Evolutionary conservation across 2,888 invertebrate species (phyloP), one percentile per base, ranked within the genome.

Genomic region (Carabus problematicus): DNA sequence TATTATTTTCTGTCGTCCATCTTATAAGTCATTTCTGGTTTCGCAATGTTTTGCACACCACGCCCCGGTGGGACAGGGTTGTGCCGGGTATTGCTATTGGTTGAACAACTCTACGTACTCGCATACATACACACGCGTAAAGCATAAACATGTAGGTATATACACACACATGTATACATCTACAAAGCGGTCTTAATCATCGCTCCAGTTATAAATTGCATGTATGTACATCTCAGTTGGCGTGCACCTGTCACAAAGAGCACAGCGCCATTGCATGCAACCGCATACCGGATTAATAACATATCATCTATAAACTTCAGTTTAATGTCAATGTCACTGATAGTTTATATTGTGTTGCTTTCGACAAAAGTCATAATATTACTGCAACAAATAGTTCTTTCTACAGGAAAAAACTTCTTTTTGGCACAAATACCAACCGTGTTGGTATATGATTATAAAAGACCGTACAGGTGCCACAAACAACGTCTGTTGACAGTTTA

Each of bases 1-100:
- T 52, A 52, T 52, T 52, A 52, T 29, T 29, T 29, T 29, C 29
- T 29, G 45, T 56, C 56, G 56, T 29, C 56, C 56, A 56, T 56
- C 29, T 56, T 56, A 56, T 56, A 56, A 56, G 29, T 56, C 45
- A 45, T 45, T 45, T 45, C 45, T 45, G 45, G 45, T 45, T 45
- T 45, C 56, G 56, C 19, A 11, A 56, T 56, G 56, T 56, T 56
- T 56, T 56, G 40, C 56, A 18, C 39, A 56, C 56, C 56, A 56
- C 56, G 56, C 56, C 56, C 40, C 40, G 12, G 11, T 8, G 40
- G 19, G 29, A 39, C 56, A 56, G 56, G 56, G 56, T 56, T 56
- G 56, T 29, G 29, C 29, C 56, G 40, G 56, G 40, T 39, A 19
- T n/a, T 56, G 39, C 56, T 9, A 56, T 56, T 56, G 56, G 56